Evolutionary conservation across 2,113 vertebrate genomes (phyloP), one percentile per base, ranked within the genome.

Genomic region (Harpagus bidentatus): DNA sequence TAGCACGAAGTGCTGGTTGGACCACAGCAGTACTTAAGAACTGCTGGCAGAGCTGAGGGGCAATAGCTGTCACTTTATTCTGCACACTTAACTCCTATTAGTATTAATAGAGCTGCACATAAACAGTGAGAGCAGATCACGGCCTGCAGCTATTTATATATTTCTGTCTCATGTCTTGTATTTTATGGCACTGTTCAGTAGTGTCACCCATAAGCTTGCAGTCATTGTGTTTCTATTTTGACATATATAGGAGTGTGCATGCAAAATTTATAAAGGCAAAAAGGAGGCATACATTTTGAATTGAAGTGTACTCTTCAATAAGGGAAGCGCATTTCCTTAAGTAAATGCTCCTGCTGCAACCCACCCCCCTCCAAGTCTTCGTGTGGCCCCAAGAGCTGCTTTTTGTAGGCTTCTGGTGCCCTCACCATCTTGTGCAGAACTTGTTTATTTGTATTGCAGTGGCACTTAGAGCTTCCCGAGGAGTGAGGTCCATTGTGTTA

Each of bases 71-170:
- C 97, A 94, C 91, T 96, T 96, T 67, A 93, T 96, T 95, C 95
- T 96, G 94, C 67, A 10, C 94, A 96, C 94, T 97, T 97, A 97
- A 96, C 97, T 97, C 95, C 93, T 95, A 66, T 97, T 95, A 91
- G 82, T 87, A 90, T 90, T 96, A 97, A 95, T 90, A 90, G 91
- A 91, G 74, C 89, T 86, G 55, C 79, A 59, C 42, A 59, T 62
- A 96, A 97, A 69, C 93, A 96, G 91, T 72, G 84, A 94, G 74
- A 95, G 71, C 86, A 88, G 95, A 96, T 94, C 89, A 73, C 74
- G 95, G 89, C 97, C 97, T 80, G 74, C 90, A 93, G 93, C 87
- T 96, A 71, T 96, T 94, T 94, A 70, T 63, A 9, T 32, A 77
- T 96, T 96, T 96, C 78, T 97, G 87, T 47, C 93, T 93, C 91